Conservation (phyloP, 2,113 vertebrate genomes). For the Otocyon megalotis region DNA sequence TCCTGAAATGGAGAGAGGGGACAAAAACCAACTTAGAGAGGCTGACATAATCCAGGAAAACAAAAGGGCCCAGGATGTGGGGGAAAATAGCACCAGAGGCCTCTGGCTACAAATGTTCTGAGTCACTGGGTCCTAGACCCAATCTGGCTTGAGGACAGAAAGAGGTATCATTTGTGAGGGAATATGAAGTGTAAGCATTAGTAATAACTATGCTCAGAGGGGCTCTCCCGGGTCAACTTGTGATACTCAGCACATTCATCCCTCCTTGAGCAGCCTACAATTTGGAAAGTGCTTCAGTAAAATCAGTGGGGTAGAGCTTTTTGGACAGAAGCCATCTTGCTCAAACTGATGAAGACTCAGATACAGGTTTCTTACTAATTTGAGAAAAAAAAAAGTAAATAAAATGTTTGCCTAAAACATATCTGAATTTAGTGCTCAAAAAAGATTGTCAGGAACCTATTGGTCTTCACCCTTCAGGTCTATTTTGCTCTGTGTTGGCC, state of each 20-base stretch:
- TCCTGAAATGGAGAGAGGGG: not conserved
- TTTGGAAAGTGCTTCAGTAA: not conserved
- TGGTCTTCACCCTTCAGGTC: not conserved
- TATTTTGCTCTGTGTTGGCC: not conserved
- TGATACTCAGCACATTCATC: no score
- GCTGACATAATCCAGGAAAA: not conserved
- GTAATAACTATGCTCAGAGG: not conserved
- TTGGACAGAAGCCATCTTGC: not conserved
- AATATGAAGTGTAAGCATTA: not conserved
- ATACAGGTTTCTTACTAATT: not conserved
- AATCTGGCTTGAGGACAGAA: not conserved
- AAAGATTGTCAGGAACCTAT: not conserved
- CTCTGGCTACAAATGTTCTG: not conserved
- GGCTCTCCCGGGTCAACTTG: not conserved
- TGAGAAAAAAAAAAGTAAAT: not conserved
- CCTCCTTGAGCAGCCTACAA: not conserved
- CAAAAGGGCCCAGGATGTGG: not conserved
- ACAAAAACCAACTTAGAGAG: not conserved
- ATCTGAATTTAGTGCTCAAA: not conserved
- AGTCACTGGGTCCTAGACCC: not conserved
- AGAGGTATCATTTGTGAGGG: not conserved
- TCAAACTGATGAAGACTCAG: not conserved
- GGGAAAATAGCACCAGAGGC: not conserved
- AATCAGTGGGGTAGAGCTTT: no score
- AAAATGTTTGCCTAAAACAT: not conserved